Conservation (phyloP, 2,113 vertebrate species). For the Hystrix cristata region DNA sequence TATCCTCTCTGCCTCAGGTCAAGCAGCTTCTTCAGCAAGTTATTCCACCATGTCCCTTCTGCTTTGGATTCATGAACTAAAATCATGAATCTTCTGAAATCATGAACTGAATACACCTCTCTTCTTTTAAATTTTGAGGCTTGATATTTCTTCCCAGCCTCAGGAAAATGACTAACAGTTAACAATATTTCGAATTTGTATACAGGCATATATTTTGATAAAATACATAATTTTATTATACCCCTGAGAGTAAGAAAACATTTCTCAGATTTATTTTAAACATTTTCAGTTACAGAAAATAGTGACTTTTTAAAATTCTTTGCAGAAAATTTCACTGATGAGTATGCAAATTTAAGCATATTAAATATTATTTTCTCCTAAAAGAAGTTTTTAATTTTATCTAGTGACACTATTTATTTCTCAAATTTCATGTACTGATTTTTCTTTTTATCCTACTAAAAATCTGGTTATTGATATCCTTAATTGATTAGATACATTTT, state of each 20-base stretch:
- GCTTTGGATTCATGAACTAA: not conserved
- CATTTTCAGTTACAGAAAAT: not conserved
- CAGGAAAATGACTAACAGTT: not conserved
- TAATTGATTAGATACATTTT: conserved; percentile 55
- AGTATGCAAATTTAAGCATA: not conserved
- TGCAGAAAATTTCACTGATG: not conserved
- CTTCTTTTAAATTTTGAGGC: not conserved
- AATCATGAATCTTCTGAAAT: not conserved
- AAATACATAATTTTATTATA: not conserved
- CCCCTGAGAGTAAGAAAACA: not conserved
- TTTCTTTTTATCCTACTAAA: accelerated
- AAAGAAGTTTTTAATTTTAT: not conserved
- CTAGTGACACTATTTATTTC: not conserved
- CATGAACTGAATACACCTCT: not conserved
- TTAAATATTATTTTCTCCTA: not conserved
- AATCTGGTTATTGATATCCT: conserved; percentile 51
- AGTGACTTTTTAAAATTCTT: not conserved
- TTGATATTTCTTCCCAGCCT: not conserved
- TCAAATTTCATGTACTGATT: not conserved
- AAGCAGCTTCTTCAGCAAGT: not conserved
- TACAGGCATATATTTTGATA: not conserved
- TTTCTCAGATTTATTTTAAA: not conserved
- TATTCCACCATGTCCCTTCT: not conserved
- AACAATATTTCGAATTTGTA: not conserved
- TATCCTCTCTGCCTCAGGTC: not conserved